Evolutionary conservation across 2,113 vertebrate genomes (phyloP), one percentile per base, ranked within the genome.

Genomic region (Anseranas semipalmata): DNA sequence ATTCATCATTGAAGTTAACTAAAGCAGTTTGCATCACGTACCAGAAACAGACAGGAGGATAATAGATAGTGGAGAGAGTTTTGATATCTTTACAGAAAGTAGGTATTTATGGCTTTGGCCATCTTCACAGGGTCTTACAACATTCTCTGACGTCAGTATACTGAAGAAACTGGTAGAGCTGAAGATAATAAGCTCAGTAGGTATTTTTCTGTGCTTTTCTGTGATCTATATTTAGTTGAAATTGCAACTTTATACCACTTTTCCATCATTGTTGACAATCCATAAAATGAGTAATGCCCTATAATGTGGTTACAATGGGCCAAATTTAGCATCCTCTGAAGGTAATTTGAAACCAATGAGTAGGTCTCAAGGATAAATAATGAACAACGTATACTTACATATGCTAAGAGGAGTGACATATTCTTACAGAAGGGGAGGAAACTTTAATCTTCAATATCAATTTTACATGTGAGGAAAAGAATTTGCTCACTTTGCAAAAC

Each of bases 361-460:
- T 25, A 72, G 15, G 35, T 52, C 46, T 68, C 30, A 28, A 45
- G 39, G 27, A 39, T 60, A 63, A 88, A 50, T 13, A 89, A 11
- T 20, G 32, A 66, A 50, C 6, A 41, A 9, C 45, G 62, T 9
- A 27, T 28, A 39, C 8, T 46, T 91, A 27, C 0, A 0, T 35
- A 52, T 13, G 33, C 7, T 81, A 70, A 75, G 41, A 89, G 20
- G 27, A 86, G 28, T 62, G 52, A 45, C 20, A 39, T 52, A 12
- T 35, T 80, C 55, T 59, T 70, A 50, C 16, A 67, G 35, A 77
- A 92, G 4, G 9, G 21, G 8, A 70, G 32, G 30, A 95, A 81
- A 27, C 12, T 18, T 85, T 80, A 45, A 59, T 70, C 41, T 80
- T 70, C 2, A 2, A 4, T 59, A 52, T 22, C 15, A 43, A 12